Percentiles rank a stretch among this genome's conserved stretches.
Conservation (phyloP, 2,797 vertebrate genomes). For the Aselliscus stoliczkanus region DNA sequence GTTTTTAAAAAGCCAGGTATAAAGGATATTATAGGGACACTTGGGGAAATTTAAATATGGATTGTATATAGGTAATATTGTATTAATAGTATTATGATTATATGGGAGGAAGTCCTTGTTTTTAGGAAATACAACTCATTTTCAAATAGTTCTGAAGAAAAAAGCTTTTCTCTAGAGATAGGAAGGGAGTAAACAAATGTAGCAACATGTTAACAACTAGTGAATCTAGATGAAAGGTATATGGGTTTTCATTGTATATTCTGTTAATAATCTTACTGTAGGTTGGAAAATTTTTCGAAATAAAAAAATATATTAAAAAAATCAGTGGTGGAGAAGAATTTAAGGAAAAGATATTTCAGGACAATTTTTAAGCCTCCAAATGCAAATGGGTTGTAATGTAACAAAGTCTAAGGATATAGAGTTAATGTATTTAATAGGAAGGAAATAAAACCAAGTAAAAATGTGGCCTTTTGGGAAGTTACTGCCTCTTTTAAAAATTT, state of each 20-base stretch:
- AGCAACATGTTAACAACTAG: neutral
- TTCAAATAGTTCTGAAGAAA: neutral
- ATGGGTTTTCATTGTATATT: neutral
- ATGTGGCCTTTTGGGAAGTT: neutral
- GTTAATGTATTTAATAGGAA: neutral
- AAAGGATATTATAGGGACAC: neutral
- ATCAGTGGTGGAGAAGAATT: neutral
- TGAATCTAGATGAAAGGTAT: neutral
- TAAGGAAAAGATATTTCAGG: slow-evolving; percentile 3
- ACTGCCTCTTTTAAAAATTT: neutral
- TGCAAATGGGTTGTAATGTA: neutral
- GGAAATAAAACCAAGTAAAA: neutral
- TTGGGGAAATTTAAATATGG: neutral
- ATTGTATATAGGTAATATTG: neutral
- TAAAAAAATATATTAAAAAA: neutral
- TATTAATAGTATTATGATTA: neutral
- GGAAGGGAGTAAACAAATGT: neutral
- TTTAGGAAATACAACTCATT: neutral
- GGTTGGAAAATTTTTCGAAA: neutral
- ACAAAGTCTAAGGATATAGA: neutral
- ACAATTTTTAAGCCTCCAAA: neutral
- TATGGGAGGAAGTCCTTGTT: neutral
- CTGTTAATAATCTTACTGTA: neutral
- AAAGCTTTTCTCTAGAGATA: neutral
- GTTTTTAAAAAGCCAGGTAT: neutral